Percentiles rank a stretch among this genome's conserved stretches.
phyloP scores from a whole-genome alignment of 1,140 invertebrate genomes.

The Calephelis nemesis region DNA sequence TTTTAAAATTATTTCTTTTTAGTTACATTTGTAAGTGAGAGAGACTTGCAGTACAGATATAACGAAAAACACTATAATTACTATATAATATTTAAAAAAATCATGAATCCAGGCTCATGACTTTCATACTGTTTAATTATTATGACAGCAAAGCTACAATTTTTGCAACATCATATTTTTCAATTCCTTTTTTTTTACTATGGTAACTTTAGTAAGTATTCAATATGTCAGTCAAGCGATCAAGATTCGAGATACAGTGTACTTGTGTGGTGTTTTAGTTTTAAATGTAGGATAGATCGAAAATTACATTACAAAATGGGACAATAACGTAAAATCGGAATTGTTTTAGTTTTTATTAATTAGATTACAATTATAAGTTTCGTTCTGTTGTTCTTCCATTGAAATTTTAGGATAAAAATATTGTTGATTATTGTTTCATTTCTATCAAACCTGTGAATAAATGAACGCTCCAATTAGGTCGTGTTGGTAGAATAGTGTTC shows the following conservation, averaged over 20 bases:
- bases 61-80: too few species aligned
- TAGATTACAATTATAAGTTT: slow-evolving; percentile 34
- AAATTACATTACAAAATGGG: slow-evolving; percentile 42
- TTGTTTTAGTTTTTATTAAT: slow-evolving; percentile 44
- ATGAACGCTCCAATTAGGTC: slow-evolving; percentile 35
- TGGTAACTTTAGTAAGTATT: slow-evolving; percentile 7
- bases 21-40: too few species aligned
- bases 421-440: slow-evolving; percentile 50
- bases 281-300: slow-evolving; percentile 42
- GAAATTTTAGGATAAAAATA: slow-evolving; percentile 39
- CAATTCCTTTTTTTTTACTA: background rate
- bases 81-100: too few species aligned
- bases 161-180: background rate
- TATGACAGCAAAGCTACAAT: background rate
- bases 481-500: slow-evolving; percentile 38
- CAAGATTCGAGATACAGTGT: slow-evolving; percentile 40
- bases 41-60: too few species aligned
- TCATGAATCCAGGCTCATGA: too few species aligned
- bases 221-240: slow-evolving; percentile 59
- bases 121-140: background rate
- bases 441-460: slow-evolving; percentile 34
- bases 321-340: slow-evolving; percentile 43
- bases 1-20: too few species aligned
- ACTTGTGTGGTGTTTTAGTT: slow-evolving; percentile 43
- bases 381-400: slow-evolving; percentile 42